phyloP scores from a whole-genome alignment of 1,140 invertebrate species.

The Pseudobourletiella spinata region DNA sequence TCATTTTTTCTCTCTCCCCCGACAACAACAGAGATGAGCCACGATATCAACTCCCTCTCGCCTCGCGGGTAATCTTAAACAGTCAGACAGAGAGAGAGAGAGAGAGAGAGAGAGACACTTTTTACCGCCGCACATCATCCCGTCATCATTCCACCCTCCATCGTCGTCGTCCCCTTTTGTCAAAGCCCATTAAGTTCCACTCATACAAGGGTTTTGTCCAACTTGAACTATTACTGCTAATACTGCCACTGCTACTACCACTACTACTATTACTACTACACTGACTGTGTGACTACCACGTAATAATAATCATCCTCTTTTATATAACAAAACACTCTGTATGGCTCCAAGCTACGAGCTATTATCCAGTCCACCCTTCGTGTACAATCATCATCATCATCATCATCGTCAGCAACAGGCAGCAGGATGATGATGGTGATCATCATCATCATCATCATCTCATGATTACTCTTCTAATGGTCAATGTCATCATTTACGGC shows the following conservation, averaged over 20 bases:
- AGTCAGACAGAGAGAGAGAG: background rate
- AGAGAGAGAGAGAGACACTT: background rate
- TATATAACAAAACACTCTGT: too few species aligned
- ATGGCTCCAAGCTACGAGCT: constrained; percentile 2
- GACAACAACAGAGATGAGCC: too few species aligned
- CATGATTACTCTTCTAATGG: constrained; percentile 24
- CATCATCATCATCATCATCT: too few species aligned
- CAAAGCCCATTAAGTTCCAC: constrained; percentile 23
- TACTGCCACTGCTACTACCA: background rate
- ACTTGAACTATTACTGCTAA: too few species aligned
- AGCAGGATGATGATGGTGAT: too few species aligned
- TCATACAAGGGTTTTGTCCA: too few species aligned
- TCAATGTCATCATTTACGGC: constrained; percentile 29
- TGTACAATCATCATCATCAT: constrained; percentile 23
- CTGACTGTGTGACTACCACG: too few species aligned
- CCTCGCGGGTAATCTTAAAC: too few species aligned
- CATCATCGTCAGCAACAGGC: too few species aligned
- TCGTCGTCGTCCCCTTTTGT: constrained; percentile 19
- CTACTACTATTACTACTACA: background rate
- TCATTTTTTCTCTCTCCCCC: too few species aligned
- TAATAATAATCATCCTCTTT: too few species aligned
- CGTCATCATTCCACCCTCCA: background rate
- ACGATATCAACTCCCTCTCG: too few species aligned
- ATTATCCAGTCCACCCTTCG: constrained; percentile 12
- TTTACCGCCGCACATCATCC: background rate